Conservation (phyloP, 2,888 invertebrate species). For the Drosophila seclusa region DNA sequence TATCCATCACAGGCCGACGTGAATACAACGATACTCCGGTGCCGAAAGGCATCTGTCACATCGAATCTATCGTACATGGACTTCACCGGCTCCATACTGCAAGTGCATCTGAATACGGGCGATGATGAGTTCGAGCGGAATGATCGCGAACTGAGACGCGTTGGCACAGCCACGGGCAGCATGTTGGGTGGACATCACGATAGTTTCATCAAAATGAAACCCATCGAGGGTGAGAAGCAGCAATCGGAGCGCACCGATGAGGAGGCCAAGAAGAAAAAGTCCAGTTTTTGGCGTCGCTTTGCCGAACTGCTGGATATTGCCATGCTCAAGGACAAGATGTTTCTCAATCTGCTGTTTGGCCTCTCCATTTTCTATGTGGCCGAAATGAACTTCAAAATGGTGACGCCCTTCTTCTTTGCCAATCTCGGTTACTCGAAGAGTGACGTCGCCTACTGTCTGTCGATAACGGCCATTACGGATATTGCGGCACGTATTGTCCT, state of each 20-base stretch:
- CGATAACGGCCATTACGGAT: conserved; percentile 91
- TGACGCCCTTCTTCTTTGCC: conserved; percentile 89
- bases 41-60: conserved; percentile 89
- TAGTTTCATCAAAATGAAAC: conserved; percentile 84
- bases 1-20: conserved; percentile 85
- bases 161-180: conserved; percentile 82
- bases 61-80: conserved; percentile 91
- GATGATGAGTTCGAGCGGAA: conserved; percentile 84
- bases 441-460: conserved; percentile 90
- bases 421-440: conserved; percentile 88
- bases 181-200: conserved; percentile 81
- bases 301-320: conserved; percentile 90
- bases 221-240: conserved; percentile 80
- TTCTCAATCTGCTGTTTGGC: conserved; percentile 90
- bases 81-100: conserved; percentile 90
- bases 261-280: conserved; percentile 74
- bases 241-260: conserved; percentile 52
- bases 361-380: conserved; percentile 91
- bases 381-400: conserved; percentile 91
- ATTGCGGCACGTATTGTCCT: conserved; percentile 90
- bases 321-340: conserved; percentile 89
- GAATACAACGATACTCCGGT: conserved; percentile 85
- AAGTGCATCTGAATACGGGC: conserved; percentile 88
- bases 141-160: conserved; percentile 83
- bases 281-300: conserved; percentile 86